phyloP scores from a whole-genome alignment of 2,113 vertebrate genomes.

The Neogale vison region DNA sequence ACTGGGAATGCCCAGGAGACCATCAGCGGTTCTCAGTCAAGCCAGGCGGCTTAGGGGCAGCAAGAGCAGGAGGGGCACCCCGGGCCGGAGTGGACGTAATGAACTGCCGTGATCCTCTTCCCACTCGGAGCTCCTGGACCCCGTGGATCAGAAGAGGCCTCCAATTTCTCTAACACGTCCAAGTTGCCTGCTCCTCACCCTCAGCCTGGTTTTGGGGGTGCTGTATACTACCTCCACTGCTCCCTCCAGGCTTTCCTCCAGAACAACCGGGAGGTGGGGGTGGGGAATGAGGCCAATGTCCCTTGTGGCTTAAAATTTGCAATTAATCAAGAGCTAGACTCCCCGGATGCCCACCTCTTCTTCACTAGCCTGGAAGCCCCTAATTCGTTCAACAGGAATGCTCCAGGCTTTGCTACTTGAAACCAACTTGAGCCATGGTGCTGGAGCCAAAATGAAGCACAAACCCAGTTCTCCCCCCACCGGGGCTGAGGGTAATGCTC shows the following conservation, averaged over 20 bases:
- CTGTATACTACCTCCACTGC: neutral
- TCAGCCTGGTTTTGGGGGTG: neutral
- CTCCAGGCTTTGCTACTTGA: neutral
- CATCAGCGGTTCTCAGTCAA: neutral
- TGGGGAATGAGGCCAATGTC: too few relatives aligned
- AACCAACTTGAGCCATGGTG: neutral
- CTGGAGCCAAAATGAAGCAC: too few relatives aligned
- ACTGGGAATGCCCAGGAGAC: neutral
- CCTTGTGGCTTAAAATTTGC: neutral
- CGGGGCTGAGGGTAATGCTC: too few relatives aligned
- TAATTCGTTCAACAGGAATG: neutral
- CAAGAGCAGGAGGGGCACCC: neutral
- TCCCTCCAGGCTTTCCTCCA: too few relatives aligned
- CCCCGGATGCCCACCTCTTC: fast-evolving
- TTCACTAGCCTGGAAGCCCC: neutral
- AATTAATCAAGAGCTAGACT: neutral
- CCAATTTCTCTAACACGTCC: neutral
- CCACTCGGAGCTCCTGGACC: neutral
- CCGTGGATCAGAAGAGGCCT: neutral
- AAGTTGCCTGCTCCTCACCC: neutral
- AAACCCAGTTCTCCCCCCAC: neutral
- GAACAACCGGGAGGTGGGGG: too few relatives aligned
- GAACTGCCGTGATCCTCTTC: neutral
- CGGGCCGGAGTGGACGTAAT: neutral
- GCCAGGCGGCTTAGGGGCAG: neutral